Percentiles rank a stretch among this genome's conserved stretches.
Evolutionary conservation across 2,888 invertebrate species (phyloP).

Genomic region (Nephrocerus scutellatus): DNA sequence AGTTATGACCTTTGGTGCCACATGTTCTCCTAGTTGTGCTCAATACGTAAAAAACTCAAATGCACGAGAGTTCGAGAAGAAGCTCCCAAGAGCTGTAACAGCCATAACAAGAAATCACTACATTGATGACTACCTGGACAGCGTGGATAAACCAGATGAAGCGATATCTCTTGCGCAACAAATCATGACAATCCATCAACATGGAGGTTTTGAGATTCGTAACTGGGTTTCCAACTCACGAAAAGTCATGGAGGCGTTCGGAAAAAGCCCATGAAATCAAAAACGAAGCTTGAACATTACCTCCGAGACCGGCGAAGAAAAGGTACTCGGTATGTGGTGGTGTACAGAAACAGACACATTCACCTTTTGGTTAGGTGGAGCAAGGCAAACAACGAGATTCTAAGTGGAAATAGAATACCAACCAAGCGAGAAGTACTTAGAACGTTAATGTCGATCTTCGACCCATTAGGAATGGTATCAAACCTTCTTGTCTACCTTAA

Average conservation of each 20-base stretch:
- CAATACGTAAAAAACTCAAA: constrained; percentile 9
- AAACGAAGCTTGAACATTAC: background rate
- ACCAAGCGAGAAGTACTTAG: constrained; percentile 10
- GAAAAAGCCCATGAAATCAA: background rate
- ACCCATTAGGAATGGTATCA: constrained; percentile 6
- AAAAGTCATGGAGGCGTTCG: background rate
- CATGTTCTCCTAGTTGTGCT: constrained; percentile 2
- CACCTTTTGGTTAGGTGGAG: too few relatives aligned
- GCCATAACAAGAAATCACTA: constrained; percentile 7
- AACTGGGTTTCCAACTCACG: constrained; percentile 10
- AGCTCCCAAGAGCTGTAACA: constrained; percentile 1
- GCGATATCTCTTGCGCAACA: background rate
- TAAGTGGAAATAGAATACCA: background rate
- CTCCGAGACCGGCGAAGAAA: background rate
- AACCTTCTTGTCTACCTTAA: too few relatives aligned
- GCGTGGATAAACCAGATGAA: background rate
- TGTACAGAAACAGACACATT: constrained; percentile 5
- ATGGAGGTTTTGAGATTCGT: constrained; percentile 6
- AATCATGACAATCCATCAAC: background rate
- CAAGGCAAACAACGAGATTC: too few relatives aligned
- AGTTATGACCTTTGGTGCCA: constrained; percentile 9
- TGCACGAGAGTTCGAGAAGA: constrained; percentile 4
- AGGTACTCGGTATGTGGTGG: constrained; percentile 12
- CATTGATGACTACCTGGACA: constrained; percentile 7
- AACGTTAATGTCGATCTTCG: constrained; percentile 9